These are phyloP conservation scores for Amphipyra tragopoginis DNA, from an alignment of 2,888 invertebrate genomes.

Conservation along the genomic window DNA sequence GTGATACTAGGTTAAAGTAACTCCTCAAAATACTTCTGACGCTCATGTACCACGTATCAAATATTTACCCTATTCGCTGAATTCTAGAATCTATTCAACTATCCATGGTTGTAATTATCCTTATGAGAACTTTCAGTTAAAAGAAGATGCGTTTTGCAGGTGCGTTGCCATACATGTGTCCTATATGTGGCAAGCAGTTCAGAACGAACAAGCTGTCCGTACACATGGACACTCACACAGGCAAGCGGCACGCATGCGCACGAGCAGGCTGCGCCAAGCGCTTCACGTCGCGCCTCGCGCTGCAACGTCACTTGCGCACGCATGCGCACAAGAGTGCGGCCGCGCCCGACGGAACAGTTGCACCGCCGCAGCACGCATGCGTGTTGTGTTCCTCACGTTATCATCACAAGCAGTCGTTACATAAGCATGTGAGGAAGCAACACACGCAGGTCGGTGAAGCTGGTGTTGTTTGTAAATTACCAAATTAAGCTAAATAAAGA, in stretches of 20 bases:
- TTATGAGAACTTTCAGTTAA: too few relatives aligned
- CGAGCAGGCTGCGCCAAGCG: conserved; percentile 54
- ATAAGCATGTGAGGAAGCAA: conserved; percentile 72
- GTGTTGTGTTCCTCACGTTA: conserved; percentile 67
- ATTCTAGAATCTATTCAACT: too few relatives aligned
- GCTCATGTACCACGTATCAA: too few relatives aligned
- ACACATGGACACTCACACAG: conserved; percentile 71
- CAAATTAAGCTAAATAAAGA: too few relatives aligned
- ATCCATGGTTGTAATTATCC: too few relatives aligned
- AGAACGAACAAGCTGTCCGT: conserved; percentile 78
- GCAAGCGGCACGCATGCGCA: conserved; percentile 51
- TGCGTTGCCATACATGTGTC: conserved; percentile 79
- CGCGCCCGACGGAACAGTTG: conserved; percentile 33
- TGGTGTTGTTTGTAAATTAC: too few relatives aligned
- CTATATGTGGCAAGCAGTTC: conserved; percentile 78
- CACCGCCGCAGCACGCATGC: conserved; percentile 51
- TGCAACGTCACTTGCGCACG: conserved; percentile 57
- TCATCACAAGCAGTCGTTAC: conserved; percentile 76
- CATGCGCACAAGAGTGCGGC: conserved; percentile 32
- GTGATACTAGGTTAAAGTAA: too few relatives aligned
- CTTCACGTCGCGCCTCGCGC: conserved; percentile 55
- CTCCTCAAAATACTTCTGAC: too few relatives aligned
- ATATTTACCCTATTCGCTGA: too few relatives aligned
- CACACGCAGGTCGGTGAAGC: conserved; percentile 61
- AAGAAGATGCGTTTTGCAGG: conserved; percentile 55